A percentile compares a stretch with the other conserved stretches of the same genome.
Conservation (phyloP, 1,140 invertebrate species). For the Heliothis virescens region DNA sequence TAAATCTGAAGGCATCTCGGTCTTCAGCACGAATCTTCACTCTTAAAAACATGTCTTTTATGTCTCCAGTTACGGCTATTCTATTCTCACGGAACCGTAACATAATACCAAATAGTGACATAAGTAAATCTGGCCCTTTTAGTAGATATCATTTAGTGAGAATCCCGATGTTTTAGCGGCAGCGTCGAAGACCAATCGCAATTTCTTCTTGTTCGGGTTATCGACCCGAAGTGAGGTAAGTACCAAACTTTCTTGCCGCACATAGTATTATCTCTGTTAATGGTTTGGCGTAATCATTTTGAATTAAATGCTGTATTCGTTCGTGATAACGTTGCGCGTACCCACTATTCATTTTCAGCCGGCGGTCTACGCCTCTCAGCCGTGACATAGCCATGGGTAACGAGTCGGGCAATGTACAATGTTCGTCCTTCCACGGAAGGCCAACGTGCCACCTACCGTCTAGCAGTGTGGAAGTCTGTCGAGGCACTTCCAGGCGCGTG, state of each 20-base stretch:
- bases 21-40: constrained; percentile 52
- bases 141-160: constrained; percentile 62
- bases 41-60: constrained; percentile 58
- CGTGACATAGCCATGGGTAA: constrained; percentile 38
- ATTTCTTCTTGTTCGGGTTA: constrained; percentile 28
- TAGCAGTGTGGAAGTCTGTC: background rate
- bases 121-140: constrained; percentile 60
- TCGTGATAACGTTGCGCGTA: background rate
- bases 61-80: constrained; percentile 57
- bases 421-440: constrained; percentile 58
- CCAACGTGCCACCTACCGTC: constrained; percentile 54
- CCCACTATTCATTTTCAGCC: background rate
- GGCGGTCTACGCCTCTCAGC: background rate
- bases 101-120: constrained; percentile 58
- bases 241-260: background rate
- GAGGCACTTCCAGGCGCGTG: too few species aligned
- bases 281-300: background rate
- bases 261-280: background rate
- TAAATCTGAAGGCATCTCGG: constrained; percentile 55
- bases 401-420: constrained; percentile 48
- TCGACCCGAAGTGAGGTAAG: constrained; percentile 59
- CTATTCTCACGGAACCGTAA: constrained; percentile 60
- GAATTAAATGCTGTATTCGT: background rate
- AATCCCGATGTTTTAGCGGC: constrained; percentile 48
- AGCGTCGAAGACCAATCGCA: constrained; percentile 66